Conservation (phyloP, 2,113 vertebrate genomes). For the Rutilus rutilus region DNA sequence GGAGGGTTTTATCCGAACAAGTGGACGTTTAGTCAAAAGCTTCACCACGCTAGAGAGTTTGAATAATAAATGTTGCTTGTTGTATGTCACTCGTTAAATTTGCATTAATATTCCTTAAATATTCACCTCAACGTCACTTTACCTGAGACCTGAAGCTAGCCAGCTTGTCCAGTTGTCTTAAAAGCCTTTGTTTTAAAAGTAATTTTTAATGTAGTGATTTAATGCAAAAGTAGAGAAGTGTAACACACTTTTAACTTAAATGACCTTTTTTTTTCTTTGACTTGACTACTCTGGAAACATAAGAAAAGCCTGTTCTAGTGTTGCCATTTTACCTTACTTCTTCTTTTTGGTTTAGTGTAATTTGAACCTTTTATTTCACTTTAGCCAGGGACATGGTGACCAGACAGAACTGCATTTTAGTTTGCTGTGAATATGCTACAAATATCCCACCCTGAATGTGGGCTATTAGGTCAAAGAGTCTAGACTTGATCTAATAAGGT, state of each 20-base stretch:
- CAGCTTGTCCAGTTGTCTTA: background rate
- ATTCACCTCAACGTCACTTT: background rate
- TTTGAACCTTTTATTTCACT: background rate
- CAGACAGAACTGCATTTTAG: background rate
- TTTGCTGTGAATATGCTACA: background rate
- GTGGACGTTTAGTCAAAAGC: constrained; percentile 35
- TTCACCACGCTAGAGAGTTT: background rate
- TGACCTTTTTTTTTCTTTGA: background rate
- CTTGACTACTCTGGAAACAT: background rate
- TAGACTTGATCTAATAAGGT: constrained; percentile 62
- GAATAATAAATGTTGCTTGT: background rate
- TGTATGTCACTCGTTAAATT: background rate
- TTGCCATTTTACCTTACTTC: background rate
- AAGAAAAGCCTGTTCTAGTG: background rate
- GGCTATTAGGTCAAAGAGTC: constrained; percentile 57
- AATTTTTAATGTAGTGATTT: background rate
- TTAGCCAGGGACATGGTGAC: background rate
- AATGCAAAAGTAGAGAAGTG: background rate
- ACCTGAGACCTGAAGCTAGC: background rate
- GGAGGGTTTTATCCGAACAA: constrained; percentile 27
- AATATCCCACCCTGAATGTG: constrained; percentile 50
- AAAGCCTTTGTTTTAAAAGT: background rate
- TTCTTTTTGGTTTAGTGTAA: background rate
- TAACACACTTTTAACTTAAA: background rate
- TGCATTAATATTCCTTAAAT: background rate